Percentiles rank a stretch among this genome's conserved stretches.
phyloP scores from a whole-genome alignment of 2,113 vertebrate genomes.

The Nestor notabilis region DNA sequence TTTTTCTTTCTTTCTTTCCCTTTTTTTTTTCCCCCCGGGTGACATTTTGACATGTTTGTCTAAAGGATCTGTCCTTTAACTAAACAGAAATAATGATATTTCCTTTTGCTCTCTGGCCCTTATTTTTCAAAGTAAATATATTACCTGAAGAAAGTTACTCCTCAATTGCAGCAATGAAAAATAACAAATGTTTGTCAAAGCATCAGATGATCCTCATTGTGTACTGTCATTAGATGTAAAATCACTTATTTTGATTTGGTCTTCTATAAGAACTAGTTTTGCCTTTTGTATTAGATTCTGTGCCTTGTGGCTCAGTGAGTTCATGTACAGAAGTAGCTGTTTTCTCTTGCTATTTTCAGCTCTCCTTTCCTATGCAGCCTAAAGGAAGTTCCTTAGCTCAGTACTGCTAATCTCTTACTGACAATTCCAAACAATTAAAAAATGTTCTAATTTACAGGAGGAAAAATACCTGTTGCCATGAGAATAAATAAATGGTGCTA shows the following conservation, averaged over 20 bases:
- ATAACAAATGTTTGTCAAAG: neutral
- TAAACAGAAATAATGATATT: neutral
- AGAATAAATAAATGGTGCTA: constrained; percentile 22
- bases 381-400: constrained; percentile 19
- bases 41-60: neutral
- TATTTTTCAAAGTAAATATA: neutral
- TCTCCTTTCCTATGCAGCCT: neutral
- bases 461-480: neutral
- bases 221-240: neutral
- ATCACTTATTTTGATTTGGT: neutral
- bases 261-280: neutral
- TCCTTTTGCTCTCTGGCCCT: neutral
- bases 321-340: neutral
- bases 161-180: neutral
- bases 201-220: neutral
- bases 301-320: neutral
- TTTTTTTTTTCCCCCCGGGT: rapidly evolving
- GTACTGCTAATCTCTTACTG: neutral
- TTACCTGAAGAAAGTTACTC: neutral
- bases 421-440: constrained; percentile 45
- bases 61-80: neutral
- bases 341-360: constrained; percentile 13
- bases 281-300: neutral
- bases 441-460: constrained; percentile 44
- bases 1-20: neutral